phyloP scores from a whole-genome alignment of 2,888 invertebrate species.

The Cactoblastis cactorum region DNA sequence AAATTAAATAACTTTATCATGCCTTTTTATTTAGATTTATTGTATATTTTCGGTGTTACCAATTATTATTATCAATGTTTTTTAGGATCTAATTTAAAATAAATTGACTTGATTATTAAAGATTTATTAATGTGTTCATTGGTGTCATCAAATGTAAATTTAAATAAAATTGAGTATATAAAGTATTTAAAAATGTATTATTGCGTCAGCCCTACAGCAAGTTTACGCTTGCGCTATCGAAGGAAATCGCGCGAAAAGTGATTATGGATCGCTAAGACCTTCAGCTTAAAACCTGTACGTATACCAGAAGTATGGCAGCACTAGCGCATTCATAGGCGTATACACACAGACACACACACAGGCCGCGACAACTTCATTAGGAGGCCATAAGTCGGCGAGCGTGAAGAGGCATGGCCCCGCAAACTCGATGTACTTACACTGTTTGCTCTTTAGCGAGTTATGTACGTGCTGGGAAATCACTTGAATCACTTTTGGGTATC shows the following conservation, averaged over 20 bases:
- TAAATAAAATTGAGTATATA: too few species aligned
- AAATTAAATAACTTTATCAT: too few species aligned
- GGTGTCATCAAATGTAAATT: too few species aligned
- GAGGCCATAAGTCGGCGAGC: slow-evolving; percentile 59
- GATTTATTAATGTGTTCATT: too few species aligned
- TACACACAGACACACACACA: slow-evolving; percentile 25
- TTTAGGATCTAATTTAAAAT: too few species aligned
- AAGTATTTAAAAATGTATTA: not conserved
- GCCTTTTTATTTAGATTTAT: too few species aligned
- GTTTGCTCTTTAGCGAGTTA: slow-evolving; percentile 41
- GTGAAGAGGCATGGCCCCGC: slow-evolving; percentile 43
- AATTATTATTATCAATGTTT: too few species aligned
- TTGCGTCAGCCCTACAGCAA: slow-evolving; percentile 41
- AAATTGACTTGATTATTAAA: too few species aligned
- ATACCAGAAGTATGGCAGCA: slow-evolving; percentile 16
- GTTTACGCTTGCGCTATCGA: slow-evolving; percentile 54
- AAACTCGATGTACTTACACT: slow-evolving; percentile 40
- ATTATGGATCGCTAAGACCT: slow-evolving; percentile 67
- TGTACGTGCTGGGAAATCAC: slow-evolving; percentile 30
- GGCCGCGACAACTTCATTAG: slow-evolving; percentile 65
- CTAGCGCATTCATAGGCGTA: slow-evolving; percentile 18
- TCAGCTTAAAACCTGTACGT: slow-evolving; percentile 52
- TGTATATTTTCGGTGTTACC: too few species aligned
- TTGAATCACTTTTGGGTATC: slow-evolving; percentile 23
- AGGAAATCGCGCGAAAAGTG: slow-evolving; percentile 67